A percentile compares a stretch with the other conserved stretches of the same genome.
phyloP scores from a whole-genome alignment of 2,113 vertebrate genomes.

The Rattus rattus region DNA sequence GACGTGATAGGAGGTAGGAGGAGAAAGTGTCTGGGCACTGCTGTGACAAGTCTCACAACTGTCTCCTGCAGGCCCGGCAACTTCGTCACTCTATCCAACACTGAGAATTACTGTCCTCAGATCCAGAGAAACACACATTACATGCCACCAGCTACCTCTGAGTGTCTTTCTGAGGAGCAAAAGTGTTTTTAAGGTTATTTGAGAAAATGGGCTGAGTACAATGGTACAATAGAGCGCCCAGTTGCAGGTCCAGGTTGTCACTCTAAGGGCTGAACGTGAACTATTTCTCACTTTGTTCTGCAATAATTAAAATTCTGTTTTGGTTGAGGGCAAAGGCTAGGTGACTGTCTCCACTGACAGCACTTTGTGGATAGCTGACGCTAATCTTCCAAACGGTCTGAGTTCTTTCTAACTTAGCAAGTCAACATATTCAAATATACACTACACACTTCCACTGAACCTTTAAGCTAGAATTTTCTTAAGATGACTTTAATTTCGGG shows the following conservation, averaged over 20 bases:
- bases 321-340: background rate
- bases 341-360: background rate
- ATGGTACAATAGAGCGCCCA: background rate
- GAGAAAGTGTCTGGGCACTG: background rate
- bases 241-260: background rate
- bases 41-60: background rate
- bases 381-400: background rate
- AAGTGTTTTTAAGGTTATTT: conserved; percentile 1
- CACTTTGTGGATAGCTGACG: background rate
- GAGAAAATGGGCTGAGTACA: background rate
- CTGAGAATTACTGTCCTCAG: conserved; percentile 6
- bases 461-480: conserved; percentile 16
- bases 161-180: background rate
- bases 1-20: background rate
- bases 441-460: background rate
- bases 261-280: background rate
- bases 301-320: background rate
- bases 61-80: background rate
- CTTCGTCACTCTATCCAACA: background rate
- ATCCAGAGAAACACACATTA: background rate
- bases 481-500: background rate
- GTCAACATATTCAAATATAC: background rate
- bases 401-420: background rate
- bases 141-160: background rate
- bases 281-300: background rate